Evolutionary conservation across 2,797 vertebrate species (phyloP), one percentile per base, ranked within the genome.

Genomic region (Takifugu ocellatus): DNA sequence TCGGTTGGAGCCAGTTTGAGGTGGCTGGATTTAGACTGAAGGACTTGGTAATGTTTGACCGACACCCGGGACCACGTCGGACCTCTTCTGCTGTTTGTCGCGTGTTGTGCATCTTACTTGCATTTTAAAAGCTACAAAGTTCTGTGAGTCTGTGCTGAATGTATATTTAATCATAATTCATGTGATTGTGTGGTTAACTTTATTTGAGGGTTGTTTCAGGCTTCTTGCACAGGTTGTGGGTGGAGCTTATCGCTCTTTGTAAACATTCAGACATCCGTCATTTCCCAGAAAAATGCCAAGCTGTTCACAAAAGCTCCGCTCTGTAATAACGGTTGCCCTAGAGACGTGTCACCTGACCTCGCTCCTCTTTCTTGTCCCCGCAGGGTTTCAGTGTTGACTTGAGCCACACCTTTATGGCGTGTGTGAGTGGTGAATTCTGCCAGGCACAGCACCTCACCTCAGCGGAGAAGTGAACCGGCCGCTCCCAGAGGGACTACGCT

Each of bases 401-500:
- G 79, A 90, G 94, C 87, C 90, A 86, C 91, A 95, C 94, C 94
- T 99, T 95, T 98, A 98, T 98, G 96, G 96, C 96, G 95, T 95
- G 96, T 63, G 84, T 94, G 90, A 95, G 94, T 87, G 93, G 96
- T 92, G 96, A 98, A 78, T 98, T 98, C 91, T 98, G 96, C 96
- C 97, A 97, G 94, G 97, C 96, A 93, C 96, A 99, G 96, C 97
- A 99, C 96, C 93, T 94, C 91, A 79, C 88, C 94, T 92, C 91
- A 46, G 93, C 91, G 86, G 93, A 95, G 93, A 94, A 98, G 95
- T 99, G 95, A 99, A 95, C 93, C 84, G 84, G 82, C 84, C 80
- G 74, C 87, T 88, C 85, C 85, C 80, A 27, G 44, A 84, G 86
- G 89, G 91, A 93, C 90, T 90, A 91, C 91, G 89, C 92, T 84